Evolutionary conservation across 2,888 invertebrate species (phyloP), one percentile per base, ranked within the genome.

Genomic region (Mythimna loreyi): DNA sequence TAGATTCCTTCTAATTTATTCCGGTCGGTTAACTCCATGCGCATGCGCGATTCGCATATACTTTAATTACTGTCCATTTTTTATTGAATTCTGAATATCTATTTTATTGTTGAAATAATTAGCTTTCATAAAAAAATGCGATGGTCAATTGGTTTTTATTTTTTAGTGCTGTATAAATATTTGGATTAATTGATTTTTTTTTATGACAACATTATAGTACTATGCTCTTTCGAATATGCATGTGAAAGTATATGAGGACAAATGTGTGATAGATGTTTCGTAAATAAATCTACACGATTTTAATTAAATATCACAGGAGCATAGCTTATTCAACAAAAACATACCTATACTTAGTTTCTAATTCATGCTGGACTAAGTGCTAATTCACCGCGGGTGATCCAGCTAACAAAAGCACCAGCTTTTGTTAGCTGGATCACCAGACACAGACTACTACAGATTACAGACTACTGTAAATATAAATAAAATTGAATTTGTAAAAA

Each of bases 1-100:
- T 73, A 72, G 72, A 71, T 75, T 78, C 72, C 80, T 80, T 72
- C 67, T 72, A 73, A 81, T 80, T 76, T 72, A 74, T 84, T 82
- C 80, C 72, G 78, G 67, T 84, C 60, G 70, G 82, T 67, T 83
- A 74, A 75, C 74, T 72, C 62, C 52, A 62, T 64, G 79, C 71
- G 82, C 79, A 78, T 81, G 78, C 68, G 57, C 53, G 59, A 62
- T 77, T 81, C 64, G 64, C 72, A 62, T 67, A 72, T 78, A 76
- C 45, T 76, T 71, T 67, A 80, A 78, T 67, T 80, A 59, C 50
- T 50, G 67, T n/a, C 60, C 47, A 80, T 71, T 71, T 76, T 76
- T 80, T 60, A 78, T 76, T 72, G 77, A 63, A 49, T 64, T 64
- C 71, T 78, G 68, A 68, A 61, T 77, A 81, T 77, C 68, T 72